Percentiles rank a stretch among this genome's conserved stretches.
These are phyloP conservation scores for Sebastes fasciatus DNA, from an alignment of 2,113 vertebrate species.

Conservation along the genomic window DNA sequence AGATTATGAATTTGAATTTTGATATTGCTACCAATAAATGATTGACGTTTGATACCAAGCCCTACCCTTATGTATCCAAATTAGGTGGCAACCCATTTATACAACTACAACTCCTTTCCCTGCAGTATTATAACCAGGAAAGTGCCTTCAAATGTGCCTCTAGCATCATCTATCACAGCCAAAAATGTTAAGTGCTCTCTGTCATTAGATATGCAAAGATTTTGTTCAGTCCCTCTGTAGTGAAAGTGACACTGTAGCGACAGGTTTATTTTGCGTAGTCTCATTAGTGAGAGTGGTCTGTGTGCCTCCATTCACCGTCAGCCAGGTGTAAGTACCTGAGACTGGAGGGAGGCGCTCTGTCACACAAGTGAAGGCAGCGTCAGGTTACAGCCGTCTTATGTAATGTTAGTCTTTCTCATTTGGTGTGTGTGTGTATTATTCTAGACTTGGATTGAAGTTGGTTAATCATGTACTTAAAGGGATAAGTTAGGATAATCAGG, in stretches of 20 bases:
- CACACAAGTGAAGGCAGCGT: conserved; percentile 31
- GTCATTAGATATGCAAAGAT: conserved; percentile 19
- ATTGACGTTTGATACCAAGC: not conserved
- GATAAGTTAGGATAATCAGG: not conserved
- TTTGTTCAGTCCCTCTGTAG: not conserved
- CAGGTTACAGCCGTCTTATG: conserved; percentile 56
- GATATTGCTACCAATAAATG: not conserved
- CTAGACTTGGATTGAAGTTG: conserved; percentile 21
- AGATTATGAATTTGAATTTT: not conserved
- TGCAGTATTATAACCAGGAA: not conserved
- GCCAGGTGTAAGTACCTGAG: conserved; percentile 63
- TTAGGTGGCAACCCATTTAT: not conserved
- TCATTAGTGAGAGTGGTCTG: conserved; percentile 60
- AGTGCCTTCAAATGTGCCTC: not conserved
- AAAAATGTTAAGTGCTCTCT: not conserved
- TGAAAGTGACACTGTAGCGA: conserved; percentile 35
- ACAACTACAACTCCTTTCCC: not conserved
- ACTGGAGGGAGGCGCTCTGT: conserved; percentile 24
- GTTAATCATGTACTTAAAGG: conserved; percentile 39
- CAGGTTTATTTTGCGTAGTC: conserved; percentile 11
- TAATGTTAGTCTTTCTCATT: conserved; percentile 43
- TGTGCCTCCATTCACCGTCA: conserved; percentile 32
- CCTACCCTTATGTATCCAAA: not conserved
- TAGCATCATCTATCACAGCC: conserved; percentile 10
- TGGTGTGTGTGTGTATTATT: conserved; percentile 11